phyloP scores from a whole-genome alignment of 2,888 invertebrate genomes.

The Acanthococcus lagerstroemiae region DNA sequence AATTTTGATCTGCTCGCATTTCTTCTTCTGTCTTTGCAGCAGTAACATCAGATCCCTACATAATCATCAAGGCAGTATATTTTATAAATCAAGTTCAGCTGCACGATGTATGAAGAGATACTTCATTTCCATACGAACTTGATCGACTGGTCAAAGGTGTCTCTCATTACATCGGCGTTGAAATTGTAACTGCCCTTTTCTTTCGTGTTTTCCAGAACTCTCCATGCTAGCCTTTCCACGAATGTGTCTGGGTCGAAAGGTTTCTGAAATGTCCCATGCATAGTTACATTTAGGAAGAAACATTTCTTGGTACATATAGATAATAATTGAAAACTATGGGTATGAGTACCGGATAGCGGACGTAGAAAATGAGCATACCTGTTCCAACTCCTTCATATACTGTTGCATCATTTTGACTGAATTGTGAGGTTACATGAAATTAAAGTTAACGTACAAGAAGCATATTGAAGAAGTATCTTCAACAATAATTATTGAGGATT shows the following conservation, averaged over 20 bases:
- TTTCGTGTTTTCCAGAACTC: conserved; percentile 69
- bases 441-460: no score
- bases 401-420: conserved; percentile 68
- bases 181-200: conserved; percentile 44
- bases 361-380: no score
- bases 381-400: conserved; percentile 77
- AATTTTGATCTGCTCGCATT: conserved; percentile 72
- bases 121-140: conserved; percentile 43
- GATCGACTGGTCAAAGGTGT: conserved; percentile 87
- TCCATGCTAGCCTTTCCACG: conserved; percentile 91
- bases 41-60: conserved; percentile 53
- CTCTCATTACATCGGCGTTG: conserved; percentile 77
- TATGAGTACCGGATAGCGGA: background rate
- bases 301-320: background rate
- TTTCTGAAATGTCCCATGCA: conserved; percentile 53
- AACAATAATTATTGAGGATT: no score
- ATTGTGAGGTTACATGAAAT: no score
- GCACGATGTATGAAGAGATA: background rate
- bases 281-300: background rate
- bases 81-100: background rate
- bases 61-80: background rate
- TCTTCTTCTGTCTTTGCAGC: conserved; percentile 74
- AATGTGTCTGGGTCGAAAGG: conserved; percentile 96
- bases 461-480: no score
- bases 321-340: background rate